phyloP scores from a whole-genome alignment of 2,888 invertebrate species.

The Nebria brevicollis region DNA sequence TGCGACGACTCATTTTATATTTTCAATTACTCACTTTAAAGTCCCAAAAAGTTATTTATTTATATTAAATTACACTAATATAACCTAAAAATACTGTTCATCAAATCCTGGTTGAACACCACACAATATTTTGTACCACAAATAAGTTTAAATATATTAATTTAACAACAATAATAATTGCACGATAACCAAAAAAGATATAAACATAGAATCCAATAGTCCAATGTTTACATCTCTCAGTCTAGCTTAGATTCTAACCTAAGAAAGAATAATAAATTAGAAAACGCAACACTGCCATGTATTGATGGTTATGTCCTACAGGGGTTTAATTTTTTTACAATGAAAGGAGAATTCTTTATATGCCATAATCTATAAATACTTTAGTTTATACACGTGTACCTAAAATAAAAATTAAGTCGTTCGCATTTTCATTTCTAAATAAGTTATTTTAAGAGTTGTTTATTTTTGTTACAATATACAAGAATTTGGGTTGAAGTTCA shows the following conservation, averaged over 20 bases:
- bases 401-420: neutral
- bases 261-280: neutral
- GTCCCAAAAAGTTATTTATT: neutral
- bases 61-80: neutral
- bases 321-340: neutral
- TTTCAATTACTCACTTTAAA: neutral
- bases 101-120: neutral
- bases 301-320: neutral
- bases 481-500: neutral
- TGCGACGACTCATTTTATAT: slow-evolving; percentile 59
- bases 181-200: neutral
- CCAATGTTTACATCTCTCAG: slow-evolving; percentile 30
- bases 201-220: slow-evolving; percentile 5
- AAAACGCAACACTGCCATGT: neutral
- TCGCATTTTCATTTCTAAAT: neutral
- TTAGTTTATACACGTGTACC: neutral
- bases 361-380: neutral
- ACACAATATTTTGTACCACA: neutral
- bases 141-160: neutral
- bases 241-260: neutral
- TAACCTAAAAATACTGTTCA: neutral
- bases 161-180: neutral
- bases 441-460: neutral
- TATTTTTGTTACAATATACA: neutral
- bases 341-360: neutral